Evolutionary conservation across 2,113 vertebrate genomes (phyloP).

Genomic region (Bambusicola thoracicus): DNA sequence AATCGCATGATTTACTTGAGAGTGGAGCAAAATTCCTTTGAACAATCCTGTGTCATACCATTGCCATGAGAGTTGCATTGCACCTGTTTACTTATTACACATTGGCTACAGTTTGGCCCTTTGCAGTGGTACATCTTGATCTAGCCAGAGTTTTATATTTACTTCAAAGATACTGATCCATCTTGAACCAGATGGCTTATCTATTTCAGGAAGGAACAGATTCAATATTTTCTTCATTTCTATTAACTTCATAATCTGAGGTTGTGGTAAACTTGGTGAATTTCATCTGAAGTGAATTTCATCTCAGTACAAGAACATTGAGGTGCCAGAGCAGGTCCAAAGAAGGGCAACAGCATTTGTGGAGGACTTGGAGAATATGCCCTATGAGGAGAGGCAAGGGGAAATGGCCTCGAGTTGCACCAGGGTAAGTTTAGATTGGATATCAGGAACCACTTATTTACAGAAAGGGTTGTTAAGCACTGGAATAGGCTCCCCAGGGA

Average conservation of each 20-base stretch:
- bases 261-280: not conserved
- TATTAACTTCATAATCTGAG: not conserved
- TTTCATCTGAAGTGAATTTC: too few species aligned
- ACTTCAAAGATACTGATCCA: not conserved
- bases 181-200: not conserved
- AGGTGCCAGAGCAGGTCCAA: too few species aligned
- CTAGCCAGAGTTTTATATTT: not conserved
- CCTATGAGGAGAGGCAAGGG: too few species aligned
- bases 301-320: too few species aligned
- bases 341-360: too few species aligned
- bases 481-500: too few species aligned
- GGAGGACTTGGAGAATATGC: too few species aligned
- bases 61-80: fast-evolving
- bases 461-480: too few species aligned
- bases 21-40: not conserved
- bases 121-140: not conserved
- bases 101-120: not conserved
- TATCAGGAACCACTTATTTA: too few species aligned
- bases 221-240: not conserved
- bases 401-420: too few species aligned
- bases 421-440: too few species aligned
- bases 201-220: not conserved
- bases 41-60: not conserved
- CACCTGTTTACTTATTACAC: not conserved
- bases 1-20: not conserved